phyloP scores from a whole-genome alignment of 2,888 invertebrate species.

The Unio delphinus region DNA sequence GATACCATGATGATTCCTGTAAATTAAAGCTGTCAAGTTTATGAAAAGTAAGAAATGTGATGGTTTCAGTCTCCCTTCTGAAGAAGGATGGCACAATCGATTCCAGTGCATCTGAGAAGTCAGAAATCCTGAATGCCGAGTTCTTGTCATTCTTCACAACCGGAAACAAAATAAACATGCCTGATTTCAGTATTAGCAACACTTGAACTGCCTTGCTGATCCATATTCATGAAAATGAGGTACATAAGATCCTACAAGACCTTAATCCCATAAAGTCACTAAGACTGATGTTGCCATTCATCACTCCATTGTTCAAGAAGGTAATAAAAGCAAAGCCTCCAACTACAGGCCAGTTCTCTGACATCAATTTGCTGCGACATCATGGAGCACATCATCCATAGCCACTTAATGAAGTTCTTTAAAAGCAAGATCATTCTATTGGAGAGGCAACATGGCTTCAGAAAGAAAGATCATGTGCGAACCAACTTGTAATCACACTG shows the following conservation, averaged over 20 bases:
- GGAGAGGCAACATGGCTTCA: constrained; percentile 2
- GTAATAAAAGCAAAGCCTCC: neutral
- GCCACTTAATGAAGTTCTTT: constrained; percentile 4
- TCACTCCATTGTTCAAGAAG: neutral
- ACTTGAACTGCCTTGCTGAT: neutral
- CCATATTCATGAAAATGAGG: neutral
- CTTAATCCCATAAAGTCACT: neutral
- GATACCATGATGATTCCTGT: no score
- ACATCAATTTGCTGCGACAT: neutral
- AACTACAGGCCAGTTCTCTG: neutral
- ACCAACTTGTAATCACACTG: no score
- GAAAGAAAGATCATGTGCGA: neutral
- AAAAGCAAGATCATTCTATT: neutral
- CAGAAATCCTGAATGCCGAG: neutral
- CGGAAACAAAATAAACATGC: neutral
- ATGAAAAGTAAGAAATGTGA: no score
- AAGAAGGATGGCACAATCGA: neutral
- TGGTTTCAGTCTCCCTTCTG: no score
- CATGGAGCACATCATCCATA: neutral
- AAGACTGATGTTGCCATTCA: neutral
- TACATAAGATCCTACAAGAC: neutral
- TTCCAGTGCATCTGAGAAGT: neutral
- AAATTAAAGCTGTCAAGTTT: no score
- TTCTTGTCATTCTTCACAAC: neutral
- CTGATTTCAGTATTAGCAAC: neutral